Evolutionary conservation across 1,140 invertebrate species (phyloP).

Genomic region (Thaumatotibia leucotreta): DNA sequence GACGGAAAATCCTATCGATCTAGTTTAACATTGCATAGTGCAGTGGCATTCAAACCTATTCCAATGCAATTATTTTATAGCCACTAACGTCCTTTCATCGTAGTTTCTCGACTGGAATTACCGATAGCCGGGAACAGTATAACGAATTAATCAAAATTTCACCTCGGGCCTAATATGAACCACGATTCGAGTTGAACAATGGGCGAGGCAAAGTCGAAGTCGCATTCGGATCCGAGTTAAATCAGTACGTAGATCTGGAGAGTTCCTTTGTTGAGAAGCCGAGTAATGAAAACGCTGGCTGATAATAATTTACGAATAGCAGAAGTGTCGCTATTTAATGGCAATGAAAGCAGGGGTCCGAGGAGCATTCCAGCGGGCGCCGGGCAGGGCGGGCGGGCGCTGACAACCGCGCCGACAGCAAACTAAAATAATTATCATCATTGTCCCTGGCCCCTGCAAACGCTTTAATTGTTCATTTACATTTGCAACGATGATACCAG

Average conservation of each 20-base stretch:
- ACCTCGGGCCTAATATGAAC: slow-evolving; percentile 68
- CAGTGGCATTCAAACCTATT: slow-evolving; percentile 19
- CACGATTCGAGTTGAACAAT: slow-evolving; percentile 68
- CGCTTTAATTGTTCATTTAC: slow-evolving; percentile 76
- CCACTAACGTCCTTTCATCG: slow-evolving; percentile 43
- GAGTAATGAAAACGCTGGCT: slow-evolving; percentile 73
- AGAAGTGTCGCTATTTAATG: slow-evolving; percentile 74
- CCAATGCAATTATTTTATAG: slow-evolving; percentile 35
- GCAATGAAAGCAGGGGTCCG: slow-evolving; percentile 63
- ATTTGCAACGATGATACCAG: slow-evolving; percentile 74
- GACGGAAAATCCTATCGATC: background rate
- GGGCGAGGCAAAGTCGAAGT: slow-evolving; percentile 35
- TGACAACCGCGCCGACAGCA: slow-evolving; percentile 66
- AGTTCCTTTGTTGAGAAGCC: slow-evolving; percentile 69
- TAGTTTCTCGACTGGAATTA: slow-evolving; percentile 45
- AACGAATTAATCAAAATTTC: slow-evolving; percentile 75
- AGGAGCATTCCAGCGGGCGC: slow-evolving; percentile 62
- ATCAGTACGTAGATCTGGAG: slow-evolving; percentile 63
- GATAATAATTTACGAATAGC: slow-evolving; percentile 76
- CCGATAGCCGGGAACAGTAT: slow-evolving; percentile 53
- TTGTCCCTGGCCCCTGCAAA: slow-evolving; percentile 70
- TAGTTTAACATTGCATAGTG: slow-evolving; percentile 11
- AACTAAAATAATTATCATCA: slow-evolving; percentile 77
- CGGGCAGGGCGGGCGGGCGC: slow-evolving; percentile 32
- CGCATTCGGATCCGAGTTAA: slow-evolving; percentile 65